Base-by-base conservation (phyloP, 2,797 vertebrate genomes). In the Emydoidea blandingii region DNA sequence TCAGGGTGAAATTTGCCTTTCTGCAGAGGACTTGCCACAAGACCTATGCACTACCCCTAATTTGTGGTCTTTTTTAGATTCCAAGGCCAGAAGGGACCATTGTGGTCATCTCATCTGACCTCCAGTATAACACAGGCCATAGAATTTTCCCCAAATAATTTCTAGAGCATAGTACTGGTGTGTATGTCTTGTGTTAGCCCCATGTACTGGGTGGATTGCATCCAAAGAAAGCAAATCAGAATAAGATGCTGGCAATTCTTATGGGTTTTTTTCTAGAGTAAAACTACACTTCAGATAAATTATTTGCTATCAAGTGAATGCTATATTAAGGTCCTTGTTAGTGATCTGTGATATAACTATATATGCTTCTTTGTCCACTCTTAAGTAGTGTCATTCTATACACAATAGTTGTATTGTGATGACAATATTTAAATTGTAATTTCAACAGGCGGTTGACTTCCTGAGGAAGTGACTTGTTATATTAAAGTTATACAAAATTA, bases 281-380 rank as follows among this genome's bases (percentile, higher is more conserved):
- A 44, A 90, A 12, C 4, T 0, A 87, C 49, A 10, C 72, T 87
- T 86, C 81, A 62, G 54, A 29, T 19, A 7, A 7, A 47, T 6
- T 25, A 31, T 83, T 29, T 89, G 37, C 19, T 86, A 25, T 27
- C 8, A 93, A 53, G 83, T 14, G 82, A 52, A 85, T 49, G 44
- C 25, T 74, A 15, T 76, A 52, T 50, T 34, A 34, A 37, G 54
- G 62, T 11, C 54, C 27, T 11, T 31, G 7, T 16, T 5, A n/a
- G 23, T n/a, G 54, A 2, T 29, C 49, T 1, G 11, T 52, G 18
- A 37, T 65, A 18, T 2, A 15, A 49, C 79, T 59, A 47, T 0
- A 0, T 59, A 82, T 0, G 0, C 21, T 52, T 2, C 47, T 41
- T 23, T 44, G 27, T 37, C 3, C 44, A 8, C 21, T 12, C 54